Evolutionary conservation across 1,140 invertebrate species (phyloP), one percentile per base, ranked within the genome.

Genomic region (Leptopilina clavipes): DNA sequence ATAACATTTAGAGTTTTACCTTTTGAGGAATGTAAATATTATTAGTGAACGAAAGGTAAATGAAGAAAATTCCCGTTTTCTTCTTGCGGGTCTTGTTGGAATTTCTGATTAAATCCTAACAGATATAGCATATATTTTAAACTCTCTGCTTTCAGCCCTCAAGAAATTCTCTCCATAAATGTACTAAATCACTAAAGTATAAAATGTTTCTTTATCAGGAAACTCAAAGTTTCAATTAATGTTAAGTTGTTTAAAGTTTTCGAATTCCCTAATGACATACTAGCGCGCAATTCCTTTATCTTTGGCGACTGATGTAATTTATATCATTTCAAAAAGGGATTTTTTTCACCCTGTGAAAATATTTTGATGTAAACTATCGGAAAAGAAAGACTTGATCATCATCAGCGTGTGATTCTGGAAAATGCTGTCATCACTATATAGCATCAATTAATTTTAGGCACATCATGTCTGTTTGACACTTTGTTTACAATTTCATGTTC

Each of bases 401-500:
- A 40, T 7, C 5, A 3, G 9, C 37, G 9, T 40, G 37, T 12
- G 52, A 40, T 73, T 73, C 72, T 59, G 40, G 54, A 22, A 59
- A 59, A 40, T 43, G 45, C 14, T 56, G 31, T 73, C 31, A 18
- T 40, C 48, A 22, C 54, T 59, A 70, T 74, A 78, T 2, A 31
- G n/a, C n/a, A 80, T 54, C 78, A 78, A 79, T 79, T 77, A 79
- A 79, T 79, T 78, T 78, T 76, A 75, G 75, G n/a, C 81, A 72
- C 75, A 78, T 76, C n/a, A 40, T 40, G 76, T 70, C 73, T 48
- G 72, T 43, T 56, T 73, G 76, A 79, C 72, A 79, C 76, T 79
- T 83, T 84, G 78, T 83, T 82, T 83, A 83, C 80, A 83, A 77
- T 81, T 71, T 83, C 78, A 75, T 81, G 79, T 82, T 79, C 79